Conservation (phyloP, 2,113 vertebrate genomes). For the Chaetops frenatus region DNA sequence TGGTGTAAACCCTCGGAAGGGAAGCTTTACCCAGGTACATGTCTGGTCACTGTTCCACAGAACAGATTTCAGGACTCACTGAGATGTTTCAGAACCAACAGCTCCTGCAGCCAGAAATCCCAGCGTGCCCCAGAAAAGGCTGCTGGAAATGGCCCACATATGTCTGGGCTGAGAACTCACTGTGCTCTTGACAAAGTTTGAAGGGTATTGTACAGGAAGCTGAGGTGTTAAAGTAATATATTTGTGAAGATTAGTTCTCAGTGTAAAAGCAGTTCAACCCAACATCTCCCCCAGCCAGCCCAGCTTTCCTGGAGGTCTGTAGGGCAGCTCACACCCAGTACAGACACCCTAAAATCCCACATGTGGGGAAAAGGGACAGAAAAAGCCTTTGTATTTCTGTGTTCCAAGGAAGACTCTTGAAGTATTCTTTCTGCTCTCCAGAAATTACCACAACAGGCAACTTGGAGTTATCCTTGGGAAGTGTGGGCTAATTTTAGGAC, state of each 20-base stretch:
- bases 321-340: neutral
- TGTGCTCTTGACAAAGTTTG: neutral
- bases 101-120: neutral
- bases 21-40: neutral
- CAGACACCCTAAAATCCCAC: neutral
- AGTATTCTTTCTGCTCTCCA: neutral
- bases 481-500: neutral
- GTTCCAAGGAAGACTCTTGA: neutral
- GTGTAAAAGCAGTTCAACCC: neutral
- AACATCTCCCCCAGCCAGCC: accelerated
- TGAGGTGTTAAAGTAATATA: neutral
- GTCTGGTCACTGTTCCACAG: neutral
- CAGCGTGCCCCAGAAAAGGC: neutral
- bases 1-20: neutral
- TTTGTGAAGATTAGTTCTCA: neutral
- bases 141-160: neutral
- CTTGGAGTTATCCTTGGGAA: neutral
- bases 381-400: neutral
- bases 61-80: neutral
- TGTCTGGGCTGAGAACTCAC: neutral
- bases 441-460: neutral
- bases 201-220: neutral
- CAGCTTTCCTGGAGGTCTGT: neutral
- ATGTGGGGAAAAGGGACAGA: accelerated
- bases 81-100: neutral